Evolutionary conservation across 2,797 vertebrate genomes (phyloP), one percentile per base, ranked within the genome.

Genomic region (Eulemur albifrons): DNA sequence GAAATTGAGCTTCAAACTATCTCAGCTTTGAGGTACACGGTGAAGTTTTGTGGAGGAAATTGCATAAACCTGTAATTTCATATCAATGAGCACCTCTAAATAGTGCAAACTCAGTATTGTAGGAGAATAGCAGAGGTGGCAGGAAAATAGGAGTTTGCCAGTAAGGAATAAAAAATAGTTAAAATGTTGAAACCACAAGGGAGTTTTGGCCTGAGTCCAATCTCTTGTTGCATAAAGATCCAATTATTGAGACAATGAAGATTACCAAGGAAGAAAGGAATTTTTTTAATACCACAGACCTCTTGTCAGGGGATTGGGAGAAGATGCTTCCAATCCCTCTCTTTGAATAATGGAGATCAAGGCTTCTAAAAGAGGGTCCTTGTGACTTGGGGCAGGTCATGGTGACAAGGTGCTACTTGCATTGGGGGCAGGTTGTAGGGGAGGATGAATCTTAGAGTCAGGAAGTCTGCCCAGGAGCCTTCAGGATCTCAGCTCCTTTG

Each of bases 1-100:
- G 45, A 57, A 65, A 57, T 67, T 90, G 59, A 81, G 86, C n/a
- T 43, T 97, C 57, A 87, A 90, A 82, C 45, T 77, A 25, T 72
- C n/a, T 93, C 23, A 54, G 14, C n/a, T 89, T 90, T 94, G 82
- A 94, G 61, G 25, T 67, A 69, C 50, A 43, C 43, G 11, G 25
- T 38, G 27, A 72, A 52, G 20, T 67, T 80, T 90, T 94, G 40
- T 38, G 86, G 18, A 83, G 38, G 40, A 77, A 63, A 90, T 18
- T 81, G 32, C 18, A 82, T 43, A 89, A 83, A 45, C 81, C 21
- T 50, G 2, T 79, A 61, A 88, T 91, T 93, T 96, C 15, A 48
- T 61, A 45, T 88, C 67, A 94, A 25, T 77, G 43, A 86, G 5
- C 43, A 57, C 76, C 27, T 96, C 50, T 82, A 76, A 77, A 70